Percentiles rank a stretch among this genome's conserved stretches.
Evolutionary conservation across 2,888 invertebrate genomes (phyloP).

Genomic region (Meteorus cinctellus): DNA sequence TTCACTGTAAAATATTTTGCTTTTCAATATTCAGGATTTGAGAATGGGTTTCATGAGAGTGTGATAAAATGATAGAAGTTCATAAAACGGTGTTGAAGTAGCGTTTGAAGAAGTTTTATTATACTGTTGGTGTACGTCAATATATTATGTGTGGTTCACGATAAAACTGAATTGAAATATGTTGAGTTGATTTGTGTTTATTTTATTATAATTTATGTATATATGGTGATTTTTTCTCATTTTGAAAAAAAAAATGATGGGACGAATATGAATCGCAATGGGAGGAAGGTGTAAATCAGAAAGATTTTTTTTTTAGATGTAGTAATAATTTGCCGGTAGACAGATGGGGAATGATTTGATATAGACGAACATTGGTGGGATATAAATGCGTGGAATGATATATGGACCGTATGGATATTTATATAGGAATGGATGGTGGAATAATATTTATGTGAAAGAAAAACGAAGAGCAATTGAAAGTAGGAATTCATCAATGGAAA

Average conservation of each 20-base stretch:
- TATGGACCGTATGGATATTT: neutral
- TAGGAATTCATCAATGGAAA: no score
- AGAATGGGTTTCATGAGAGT: neutral
- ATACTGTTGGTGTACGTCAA: neutral
- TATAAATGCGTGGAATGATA: neutral
- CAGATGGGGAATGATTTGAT: neutral
- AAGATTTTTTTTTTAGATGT: neutral
- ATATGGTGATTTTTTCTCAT: neutral
- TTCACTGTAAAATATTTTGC: neutral
- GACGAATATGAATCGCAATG: no score
- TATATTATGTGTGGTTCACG: neutral
- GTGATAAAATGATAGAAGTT: neutral
- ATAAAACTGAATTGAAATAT: neutral
- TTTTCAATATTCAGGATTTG: no score
- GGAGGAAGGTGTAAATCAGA: no score
- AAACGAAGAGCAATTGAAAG: no score
- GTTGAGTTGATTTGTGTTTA: neutral
- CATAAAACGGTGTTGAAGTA: neutral
- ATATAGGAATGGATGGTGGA: no score
- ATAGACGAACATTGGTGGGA: neutral
- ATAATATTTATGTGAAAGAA: no score
- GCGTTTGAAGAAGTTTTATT: constrained; percentile 14
- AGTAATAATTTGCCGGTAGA: neutral
- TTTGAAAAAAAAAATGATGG: no score
- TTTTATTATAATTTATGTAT: neutral